Conservation (phyloP, 2,888 invertebrate species). For the Drosophila monieri region DNA sequence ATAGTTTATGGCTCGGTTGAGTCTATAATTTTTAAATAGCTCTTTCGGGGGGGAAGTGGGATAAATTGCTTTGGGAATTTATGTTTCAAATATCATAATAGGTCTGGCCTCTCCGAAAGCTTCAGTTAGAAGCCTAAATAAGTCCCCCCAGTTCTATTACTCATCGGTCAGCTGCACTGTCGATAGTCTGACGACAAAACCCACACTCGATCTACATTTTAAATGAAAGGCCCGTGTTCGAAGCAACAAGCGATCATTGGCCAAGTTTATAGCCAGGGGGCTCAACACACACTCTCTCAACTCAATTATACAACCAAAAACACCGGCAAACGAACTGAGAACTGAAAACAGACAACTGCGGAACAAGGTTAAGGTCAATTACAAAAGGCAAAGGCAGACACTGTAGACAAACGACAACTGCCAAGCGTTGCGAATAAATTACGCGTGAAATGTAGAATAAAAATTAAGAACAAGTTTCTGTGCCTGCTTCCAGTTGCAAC, state of each 20-base stretch:
- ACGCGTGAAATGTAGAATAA: constrained; percentile 59
- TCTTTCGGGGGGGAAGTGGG: not conserved
- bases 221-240: constrained; percentile 30
- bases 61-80: not conserved
- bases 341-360: constrained; percentile 32
- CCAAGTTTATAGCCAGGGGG: constrained; percentile 21
- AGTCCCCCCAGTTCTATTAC: constrained; percentile 13
- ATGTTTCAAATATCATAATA: too few relatives aligned
- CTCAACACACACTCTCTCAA: constrained; percentile 11
- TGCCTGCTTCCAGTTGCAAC: constrained; percentile 24
- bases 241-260: constrained; percentile 25
- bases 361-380: constrained; percentile 78
- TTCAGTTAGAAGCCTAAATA: constrained; percentile 4
- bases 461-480: constrained; percentile 69
- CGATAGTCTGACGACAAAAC: constrained; percentile 12
- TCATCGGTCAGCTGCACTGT: constrained; percentile 28
- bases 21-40: not conserved
- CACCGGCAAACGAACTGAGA: constrained; percentile 30
- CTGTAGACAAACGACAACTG: constrained; percentile 41
- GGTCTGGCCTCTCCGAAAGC: constrained; percentile 3
- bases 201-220: constrained; percentile 20
- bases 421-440: constrained; percentile 60
- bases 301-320: constrained; percentile 31
- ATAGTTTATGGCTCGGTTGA: constrained; percentile 14
- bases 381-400: constrained; percentile 44